Percentiles rank a stretch among this genome's conserved stretches.
Conservation (phyloP, 2,113 vertebrate species). For the Varanus komodoensis region DNA sequence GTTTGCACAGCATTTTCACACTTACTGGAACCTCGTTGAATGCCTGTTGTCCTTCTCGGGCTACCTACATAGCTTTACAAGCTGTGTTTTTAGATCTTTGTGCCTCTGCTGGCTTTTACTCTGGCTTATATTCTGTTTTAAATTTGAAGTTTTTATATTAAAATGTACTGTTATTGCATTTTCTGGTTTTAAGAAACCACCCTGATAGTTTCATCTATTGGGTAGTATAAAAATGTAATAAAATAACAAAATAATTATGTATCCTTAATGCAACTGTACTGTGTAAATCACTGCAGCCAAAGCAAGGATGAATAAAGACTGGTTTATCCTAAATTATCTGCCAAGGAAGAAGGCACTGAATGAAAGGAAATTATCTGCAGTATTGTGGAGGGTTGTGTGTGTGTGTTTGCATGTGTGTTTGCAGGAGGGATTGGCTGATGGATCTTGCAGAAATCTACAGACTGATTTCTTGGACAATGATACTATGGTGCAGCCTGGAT, state of each 20-base stretch:
- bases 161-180: too few relatives aligned
- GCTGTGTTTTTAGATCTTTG: too few relatives aligned
- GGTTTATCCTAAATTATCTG: constrained; percentile 34
- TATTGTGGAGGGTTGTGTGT: neutral
- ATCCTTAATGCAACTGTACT: constrained; percentile 27
- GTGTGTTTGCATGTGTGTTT: too few relatives aligned
- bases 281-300: constrained; percentile 10
- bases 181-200: too few relatives aligned
- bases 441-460: constrained; percentile 23
- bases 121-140: too few relatives aligned
- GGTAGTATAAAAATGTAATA: too few relatives aligned
- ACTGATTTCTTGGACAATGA: constrained; percentile 17
- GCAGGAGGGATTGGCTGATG: constrained; percentile 11
- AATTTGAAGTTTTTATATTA: too few relatives aligned
- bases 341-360: constrained; percentile 27
- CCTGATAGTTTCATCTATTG: too few relatives aligned
- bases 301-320: constrained; percentile 29
- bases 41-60: neutral
- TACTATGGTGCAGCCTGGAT: neutral
- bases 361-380: constrained; percentile 26
- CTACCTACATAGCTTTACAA: neutral
- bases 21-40: constrained; percentile 17
- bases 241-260: neutral
- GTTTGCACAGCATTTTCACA: neutral
- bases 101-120: too few relatives aligned